These are phyloP conservation scores for Syngnathus acus DNA, from an alignment of 2,797 vertebrate genomes.

Conservation along the genomic window DNA sequence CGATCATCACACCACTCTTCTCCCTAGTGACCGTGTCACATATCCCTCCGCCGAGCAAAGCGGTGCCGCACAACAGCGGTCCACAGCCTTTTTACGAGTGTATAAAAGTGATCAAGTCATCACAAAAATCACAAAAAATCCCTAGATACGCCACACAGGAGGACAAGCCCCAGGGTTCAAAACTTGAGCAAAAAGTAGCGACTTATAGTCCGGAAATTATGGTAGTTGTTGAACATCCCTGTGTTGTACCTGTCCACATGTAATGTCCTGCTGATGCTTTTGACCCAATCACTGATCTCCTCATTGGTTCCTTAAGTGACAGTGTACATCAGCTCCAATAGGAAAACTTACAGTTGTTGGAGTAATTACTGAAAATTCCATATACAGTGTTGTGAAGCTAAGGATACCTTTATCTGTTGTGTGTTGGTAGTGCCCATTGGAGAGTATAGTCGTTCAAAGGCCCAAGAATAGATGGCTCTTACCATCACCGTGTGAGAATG, in stretches of 20 bases:
- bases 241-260: background rate
- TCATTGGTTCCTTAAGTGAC: background rate
- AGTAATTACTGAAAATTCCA: background rate
- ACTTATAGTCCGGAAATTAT: no score
- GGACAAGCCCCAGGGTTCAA: no score
- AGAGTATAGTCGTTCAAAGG: conserved; percentile 41
- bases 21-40: no score
- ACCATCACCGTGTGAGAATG: conserved; percentile 50
- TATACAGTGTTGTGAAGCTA: background rate
- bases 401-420: conserved; percentile 4
- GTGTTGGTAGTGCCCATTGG: conserved; percentile 13
- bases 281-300: background rate
- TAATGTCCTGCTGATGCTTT: background rate
- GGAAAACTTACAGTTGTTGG: background rate
- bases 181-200: no score
- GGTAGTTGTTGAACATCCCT: background rate
- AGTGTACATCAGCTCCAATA: background rate
- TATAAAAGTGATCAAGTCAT: no score
- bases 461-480: conserved; percentile 43
- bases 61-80: no score
- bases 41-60: no score
- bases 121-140: no score
- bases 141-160: no score
- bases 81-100: no score
- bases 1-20: no score